Percentiles rank a stretch among this genome's conserved stretches.
Evolutionary conservation across 2,888 invertebrate species (phyloP).

Genomic region (Harpalus rufipes): DNA sequence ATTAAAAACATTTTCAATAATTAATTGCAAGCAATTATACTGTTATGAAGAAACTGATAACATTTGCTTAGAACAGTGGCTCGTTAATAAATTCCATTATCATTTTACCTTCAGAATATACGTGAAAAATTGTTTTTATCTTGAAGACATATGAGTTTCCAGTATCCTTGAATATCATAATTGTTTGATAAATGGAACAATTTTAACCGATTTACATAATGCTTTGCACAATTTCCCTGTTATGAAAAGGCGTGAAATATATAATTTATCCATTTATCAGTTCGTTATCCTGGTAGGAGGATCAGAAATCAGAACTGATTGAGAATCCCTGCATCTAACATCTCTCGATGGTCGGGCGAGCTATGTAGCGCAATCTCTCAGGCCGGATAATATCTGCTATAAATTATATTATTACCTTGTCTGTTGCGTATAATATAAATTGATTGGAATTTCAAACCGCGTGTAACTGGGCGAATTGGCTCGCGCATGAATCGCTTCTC

Average conservation of each 20-base stretch:
- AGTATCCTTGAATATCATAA: conserved; percentile 18
- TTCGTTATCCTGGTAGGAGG: conserved; percentile 1
- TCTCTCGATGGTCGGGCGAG: conserved; percentile 38
- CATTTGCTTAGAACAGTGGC: neutral
- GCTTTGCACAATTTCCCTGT: neutral
- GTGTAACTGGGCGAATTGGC: conserved; percentile 75
- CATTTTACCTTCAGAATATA: neutral
- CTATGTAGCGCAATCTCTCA: conserved; percentile 62
- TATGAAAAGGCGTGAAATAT: conserved; percentile 26
- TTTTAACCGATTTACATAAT: conserved; percentile 17
- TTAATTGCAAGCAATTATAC: neutral
- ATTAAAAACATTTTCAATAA: neutral
- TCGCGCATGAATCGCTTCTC: conserved; percentile 69
- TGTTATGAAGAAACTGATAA: neutral
- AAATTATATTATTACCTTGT: conserved; percentile 78
- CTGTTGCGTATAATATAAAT: conserved; percentile 77
- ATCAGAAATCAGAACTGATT: conserved; percentile 1
- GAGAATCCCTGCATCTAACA: conserved; percentile 37
- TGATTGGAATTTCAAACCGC: conserved; percentile 78
- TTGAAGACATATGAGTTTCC: neutral
- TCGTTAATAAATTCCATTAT: neutral
- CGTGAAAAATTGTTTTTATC: neutral
- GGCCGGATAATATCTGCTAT: conserved; percentile 72
- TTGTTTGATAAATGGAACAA: neutral
- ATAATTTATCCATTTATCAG: conserved; percentile 34